Evolutionary conservation across 2,888 invertebrate species (phyloP).

Genomic region (Taenaris catops): DNA sequence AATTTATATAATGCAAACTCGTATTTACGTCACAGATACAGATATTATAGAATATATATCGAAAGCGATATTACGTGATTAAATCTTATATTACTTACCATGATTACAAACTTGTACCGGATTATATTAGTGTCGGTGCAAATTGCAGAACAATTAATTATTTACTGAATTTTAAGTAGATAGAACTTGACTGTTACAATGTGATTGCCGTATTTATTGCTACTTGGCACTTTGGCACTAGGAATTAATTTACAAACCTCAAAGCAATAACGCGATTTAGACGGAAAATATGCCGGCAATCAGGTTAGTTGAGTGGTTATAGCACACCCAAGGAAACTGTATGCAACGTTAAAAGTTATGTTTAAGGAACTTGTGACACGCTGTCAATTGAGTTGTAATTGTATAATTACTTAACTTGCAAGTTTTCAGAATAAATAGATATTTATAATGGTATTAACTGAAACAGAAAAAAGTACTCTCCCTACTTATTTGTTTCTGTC

Average conservation of each 20-base stretch:
- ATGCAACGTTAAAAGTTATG: conserved; percentile 6
- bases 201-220: conserved; percentile 14
- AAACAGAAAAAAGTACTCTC: too few species aligned
- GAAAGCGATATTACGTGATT: conserved; percentile 10
- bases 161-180: conserved; percentile 20
- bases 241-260: conserved; percentile 63
- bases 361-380: conserved; percentile 2
- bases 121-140: conserved; percentile 18
- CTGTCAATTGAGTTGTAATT: conserved; percentile 7
- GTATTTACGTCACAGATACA: too few species aligned
- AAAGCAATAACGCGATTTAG: conserved; percentile 36
- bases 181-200: conserved; percentile 13
- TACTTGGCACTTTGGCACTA: conserved; percentile 14
- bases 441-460: too few species aligned
- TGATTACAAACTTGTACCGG: conserved; percentile 16
- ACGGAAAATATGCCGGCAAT: conserved; percentile 14
- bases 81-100: conserved; percentile 15
- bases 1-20: too few species aligned
- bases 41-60: too few species aligned
- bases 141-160: conserved; percentile 23
- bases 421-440: too few species aligned
- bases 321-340: conserved; percentile 10
- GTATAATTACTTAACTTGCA: too few species aligned
- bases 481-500: too few species aligned
- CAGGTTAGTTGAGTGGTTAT: conserved; percentile 7